These are phyloP conservation scores for Biston stratarius DNA, from an alignment of 2,888 invertebrate species.

Conservation along the genomic window DNA sequence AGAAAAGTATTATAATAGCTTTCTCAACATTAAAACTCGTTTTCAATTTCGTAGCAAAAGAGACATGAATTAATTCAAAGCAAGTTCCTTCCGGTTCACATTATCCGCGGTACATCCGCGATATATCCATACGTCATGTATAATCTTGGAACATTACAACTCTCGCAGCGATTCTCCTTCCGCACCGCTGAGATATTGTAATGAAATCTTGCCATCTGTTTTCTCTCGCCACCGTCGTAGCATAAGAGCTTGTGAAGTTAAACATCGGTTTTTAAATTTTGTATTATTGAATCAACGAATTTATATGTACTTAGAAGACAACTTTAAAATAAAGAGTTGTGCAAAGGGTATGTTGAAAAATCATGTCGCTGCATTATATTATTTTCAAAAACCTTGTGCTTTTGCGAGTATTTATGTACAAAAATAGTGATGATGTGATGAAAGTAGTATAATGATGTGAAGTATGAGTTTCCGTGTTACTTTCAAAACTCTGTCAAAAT, in stretches of 20 bases:
- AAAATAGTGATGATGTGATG: too few species aligned
- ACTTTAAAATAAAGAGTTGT: too few species aligned
- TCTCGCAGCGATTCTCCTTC: conserved; percentile 74
- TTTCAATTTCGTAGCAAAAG: conserved; percentile 7
- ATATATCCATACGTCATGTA: conserved; percentile 69
- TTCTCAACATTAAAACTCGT: neutral
- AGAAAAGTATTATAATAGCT: too few species aligned
- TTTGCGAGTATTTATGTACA: too few species aligned
- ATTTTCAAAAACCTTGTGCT: too few species aligned
- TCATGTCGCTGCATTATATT: too few species aligned
- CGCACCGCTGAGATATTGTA: conserved; percentile 79
- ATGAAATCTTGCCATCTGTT: conserved; percentile 83
- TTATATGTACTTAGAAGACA: too few species aligned
- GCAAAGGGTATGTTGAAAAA: too few species aligned
- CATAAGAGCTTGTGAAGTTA: conserved; percentile 9
- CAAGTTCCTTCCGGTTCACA: conserved; percentile 46
- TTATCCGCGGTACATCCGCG: conserved; percentile 59
- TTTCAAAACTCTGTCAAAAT: too few species aligned
- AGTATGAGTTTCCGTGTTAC: too few species aligned
- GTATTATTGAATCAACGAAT: too few species aligned
- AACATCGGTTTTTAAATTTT: neutral
- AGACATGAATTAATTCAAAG: conserved; percentile 18
- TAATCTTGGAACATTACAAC: conserved; percentile 74
- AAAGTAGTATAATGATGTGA: too few species aligned
- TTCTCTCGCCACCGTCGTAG: conserved; percentile 72